A percentile compares a stretch with the other conserved stretches of the same genome.
Conservation (phyloP, 2,888 invertebrate species). For the Melinopterus prodromus region DNA sequence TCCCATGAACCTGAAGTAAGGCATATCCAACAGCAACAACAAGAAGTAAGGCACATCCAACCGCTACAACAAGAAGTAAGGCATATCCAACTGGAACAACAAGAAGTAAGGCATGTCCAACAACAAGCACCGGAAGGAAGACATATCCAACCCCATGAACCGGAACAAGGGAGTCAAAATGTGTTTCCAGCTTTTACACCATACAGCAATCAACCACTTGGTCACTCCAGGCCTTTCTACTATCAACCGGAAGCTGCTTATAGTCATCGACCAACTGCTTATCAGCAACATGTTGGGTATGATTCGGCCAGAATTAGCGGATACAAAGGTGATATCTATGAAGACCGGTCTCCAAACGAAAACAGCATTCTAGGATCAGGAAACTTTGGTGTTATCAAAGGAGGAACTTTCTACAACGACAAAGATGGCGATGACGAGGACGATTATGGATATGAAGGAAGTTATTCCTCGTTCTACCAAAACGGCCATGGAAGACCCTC, state of each 20-base stretch:
- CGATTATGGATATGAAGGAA: constrained; percentile 57
- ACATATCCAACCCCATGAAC: constrained; percentile 53
- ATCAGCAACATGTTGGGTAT: constrained; percentile 52
- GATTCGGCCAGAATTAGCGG: constrained; percentile 58
- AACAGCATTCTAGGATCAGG: constrained; percentile 80
- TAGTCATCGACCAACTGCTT: constrained; percentile 65
- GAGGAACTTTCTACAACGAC: constrained; percentile 81
- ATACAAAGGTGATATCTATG: constrained; percentile 48
- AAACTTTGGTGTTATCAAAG: constrained; percentile 86
- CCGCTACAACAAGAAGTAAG: constrained; percentile 38
- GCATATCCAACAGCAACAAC: constrained; percentile 27
- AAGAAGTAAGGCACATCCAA: constrained; percentile 29
- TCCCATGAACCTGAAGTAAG: not conserved
- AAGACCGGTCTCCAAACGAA: constrained; percentile 48
- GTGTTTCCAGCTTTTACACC: constrained; percentile 78
- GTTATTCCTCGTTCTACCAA: constrained; percentile 69
- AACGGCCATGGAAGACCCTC: constrained; percentile 79
- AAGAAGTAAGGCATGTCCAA: constrained; percentile 23
- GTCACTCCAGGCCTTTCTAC: constrained; percentile 69
- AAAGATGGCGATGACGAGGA: constrained; percentile 66
- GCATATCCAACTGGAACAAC: constrained; percentile 20
- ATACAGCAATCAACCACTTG: constrained; percentile 65
- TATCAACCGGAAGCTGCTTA: constrained; percentile 69
- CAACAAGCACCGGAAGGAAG: constrained; percentile 34
- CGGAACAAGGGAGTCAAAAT: constrained; percentile 68